A percentile compares a stretch with the other conserved stretches of the same genome.
phyloP scores from a whole-genome alignment of 2,797 vertebrate genomes.

The Garrulus glandarius region DNA sequence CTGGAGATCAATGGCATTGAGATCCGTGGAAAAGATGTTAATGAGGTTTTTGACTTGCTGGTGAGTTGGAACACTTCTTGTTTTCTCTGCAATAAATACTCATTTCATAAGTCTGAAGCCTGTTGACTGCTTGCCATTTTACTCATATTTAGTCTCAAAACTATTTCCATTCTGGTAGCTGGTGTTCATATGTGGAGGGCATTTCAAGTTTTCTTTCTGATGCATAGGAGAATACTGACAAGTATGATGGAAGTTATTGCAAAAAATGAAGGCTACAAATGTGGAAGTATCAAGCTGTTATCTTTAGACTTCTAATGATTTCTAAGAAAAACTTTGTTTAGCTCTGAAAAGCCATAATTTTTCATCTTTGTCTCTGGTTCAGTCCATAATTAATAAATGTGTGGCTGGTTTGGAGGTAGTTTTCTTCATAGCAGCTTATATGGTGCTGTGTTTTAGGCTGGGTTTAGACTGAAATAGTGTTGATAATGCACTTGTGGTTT shows the following conservation, averaged over 20 bases:
- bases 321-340: not conserved
- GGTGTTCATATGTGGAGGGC: not conserved
- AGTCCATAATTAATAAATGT: not conserved
- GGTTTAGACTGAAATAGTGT: not conserved
- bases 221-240: not conserved
- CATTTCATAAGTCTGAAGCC: not conserved
- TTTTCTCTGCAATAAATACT: not conserved
- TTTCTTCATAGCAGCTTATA: not conserved
- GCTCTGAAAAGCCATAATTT: not conserved
- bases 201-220: not conserved
- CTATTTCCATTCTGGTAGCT: not conserved
- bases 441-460: not conserved
- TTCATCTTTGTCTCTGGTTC: not conserved
- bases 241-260: not conserved
- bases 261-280: not conserved
- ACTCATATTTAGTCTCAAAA: not conserved
- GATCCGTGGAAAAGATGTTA: conserved; percentile 92
- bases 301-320: not conserved
- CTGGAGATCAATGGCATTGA: conserved; percentile 92
- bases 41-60: conserved; percentile 93
- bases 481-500: not conserved
- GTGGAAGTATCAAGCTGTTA: not conserved
- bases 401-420: not conserved
- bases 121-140: not conserved
- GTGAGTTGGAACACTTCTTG: conserved; percentile 71